Base-by-base conservation (phyloP, 2,113 vertebrate species). In the Seriola dumerili region DNA sequence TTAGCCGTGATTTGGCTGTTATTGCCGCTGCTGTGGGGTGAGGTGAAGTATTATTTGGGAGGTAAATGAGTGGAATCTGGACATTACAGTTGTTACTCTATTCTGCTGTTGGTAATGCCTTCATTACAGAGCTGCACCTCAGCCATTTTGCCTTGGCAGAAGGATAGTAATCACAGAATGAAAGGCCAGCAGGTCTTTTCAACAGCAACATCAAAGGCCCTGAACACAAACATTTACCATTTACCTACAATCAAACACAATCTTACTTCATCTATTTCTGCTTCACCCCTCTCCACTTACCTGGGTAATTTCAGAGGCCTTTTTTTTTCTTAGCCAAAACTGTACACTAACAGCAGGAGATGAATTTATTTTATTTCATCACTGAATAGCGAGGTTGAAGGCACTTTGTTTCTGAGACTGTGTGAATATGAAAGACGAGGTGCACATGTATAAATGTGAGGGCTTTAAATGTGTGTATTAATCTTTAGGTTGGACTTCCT, bases 181-280 rank as follows among this genome's bases (percentile, higher is more conserved):
- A 83, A 93, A 89, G 90, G 87, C 85, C 85, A 86, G 86, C 84
- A 85, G 85, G 82, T 87, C 85, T 88, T 88, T 90, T 90, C 89
- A 90, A 81, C 80, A 87, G 80, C 88, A 76, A 70, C 84, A 78
- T 86, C 77, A 90, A 72, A 88, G 77, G 68, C 72, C 71, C 68
- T 72, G 69, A 88, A 82, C 80, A 86, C 68, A 76, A 89, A 85
- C 87, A 84, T 87, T 83, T 19, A 79, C 85, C 80, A 85, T 92
- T 92, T 92, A 93, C 86, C 80, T 89, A 74, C 91, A 93, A 93
- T 94, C 91, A 92, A 91, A 91, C 70, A 73, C 90, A 91, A 93
- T 94, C 89, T 91, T 63, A 59, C 81, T 75, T 84, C 64, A 78
- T 88, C 75, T 84, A 68, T 83, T 89, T 86, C 62, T 84, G 68